Base-by-base conservation (phyloP, 2,113 vertebrate species). In the Ameiurus melas region DNA sequence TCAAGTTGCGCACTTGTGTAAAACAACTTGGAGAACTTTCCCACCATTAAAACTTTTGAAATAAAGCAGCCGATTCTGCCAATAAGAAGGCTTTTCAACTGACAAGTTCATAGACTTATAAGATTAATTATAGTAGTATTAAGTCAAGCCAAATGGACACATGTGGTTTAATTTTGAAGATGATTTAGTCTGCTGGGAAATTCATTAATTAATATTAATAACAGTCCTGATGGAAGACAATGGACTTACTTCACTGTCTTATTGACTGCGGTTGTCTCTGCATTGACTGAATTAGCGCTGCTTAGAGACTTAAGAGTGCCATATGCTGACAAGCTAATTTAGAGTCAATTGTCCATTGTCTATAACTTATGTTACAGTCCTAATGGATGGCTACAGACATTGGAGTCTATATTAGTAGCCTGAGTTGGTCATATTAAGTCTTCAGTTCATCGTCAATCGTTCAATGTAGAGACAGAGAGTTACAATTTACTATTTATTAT, bases 301-400 rank as follows among this genome's bases (percentile, higher is more conserved):
- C 13, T 70, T 43, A 4, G 53, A 75, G 30, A 58, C 68, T 39
- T 85, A 60, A 73, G 58, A 25, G 66, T 75, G 30, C 16, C 53
- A 85, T 84, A 84, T 84, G 83, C 62, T 68, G 62, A 68, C 22
- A 68, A 68, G 39, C 39, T 68, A 84, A 84, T 84, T 66, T 84
- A 47, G 60, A 68, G 60, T 84, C 60, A 84, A 66, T 84, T 51
- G 13, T 53, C 43, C 9, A 68, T 84, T 68, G 60, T n/a, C 83
- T 30, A 47, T 64, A 68, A 84, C 62, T 30, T 68, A 68, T 84
- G 13, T 84, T 68, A 53, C 27, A 68, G 83, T 68, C 43, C 27
- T 84, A 84, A 84, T 84, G 62, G 62, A 84, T 83, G 83, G 14
- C 43, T 66, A 84, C 27, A 68, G 25, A 51, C 25, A 43, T 10